These are phyloP conservation scores for Chaetodon trifasciatus DNA, from an alignment of 2,797 vertebrate genomes.

Conservation along the genomic window DNA sequence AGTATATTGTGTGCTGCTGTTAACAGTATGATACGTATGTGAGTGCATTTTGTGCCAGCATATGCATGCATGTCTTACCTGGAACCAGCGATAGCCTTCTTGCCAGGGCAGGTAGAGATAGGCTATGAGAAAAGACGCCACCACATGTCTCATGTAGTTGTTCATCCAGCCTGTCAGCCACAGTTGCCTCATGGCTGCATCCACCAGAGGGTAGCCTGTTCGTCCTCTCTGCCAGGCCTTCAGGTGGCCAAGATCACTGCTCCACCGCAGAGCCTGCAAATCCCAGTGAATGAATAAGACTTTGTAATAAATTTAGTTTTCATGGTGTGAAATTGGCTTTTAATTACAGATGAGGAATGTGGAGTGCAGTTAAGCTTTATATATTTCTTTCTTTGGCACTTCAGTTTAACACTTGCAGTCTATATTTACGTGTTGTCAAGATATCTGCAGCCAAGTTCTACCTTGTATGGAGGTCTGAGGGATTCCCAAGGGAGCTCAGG, in stretches of 20 bases:
- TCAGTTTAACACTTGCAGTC: not conserved
- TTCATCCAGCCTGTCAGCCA: constrained; percentile 86
- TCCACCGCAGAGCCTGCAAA: constrained; percentile 79
- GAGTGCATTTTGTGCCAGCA: not conserved
- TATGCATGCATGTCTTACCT: constrained; percentile 63
- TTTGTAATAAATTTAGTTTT: not conserved
- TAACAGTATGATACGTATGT: not conserved
- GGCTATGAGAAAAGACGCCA: constrained; percentile 85
- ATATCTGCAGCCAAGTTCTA: constrained; percentile 18
- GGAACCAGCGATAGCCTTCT: constrained; percentile 86
- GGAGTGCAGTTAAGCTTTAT: not conserved
- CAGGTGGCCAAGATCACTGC: constrained; percentile 70
- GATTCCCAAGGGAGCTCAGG: constrained; percentile 86
- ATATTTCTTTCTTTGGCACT: not conserved
- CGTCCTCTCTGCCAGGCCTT: constrained; percentile 82
- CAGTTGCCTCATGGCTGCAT: constrained; percentile 86
- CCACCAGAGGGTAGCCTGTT: constrained; percentile 84
- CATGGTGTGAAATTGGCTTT: not conserved
- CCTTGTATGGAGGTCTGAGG: constrained; percentile 84
- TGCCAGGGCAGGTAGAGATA: constrained; percentile 85
- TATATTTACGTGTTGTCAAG: not conserved
- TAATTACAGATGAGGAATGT: not conserved
- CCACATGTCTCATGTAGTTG: constrained; percentile 86
- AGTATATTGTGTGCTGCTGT: not conserved
- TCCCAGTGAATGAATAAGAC: constrained; percentile 4